phyloP scores from a whole-genome alignment of 2,113 vertebrate species.

The Pungitius pungitius region DNA sequence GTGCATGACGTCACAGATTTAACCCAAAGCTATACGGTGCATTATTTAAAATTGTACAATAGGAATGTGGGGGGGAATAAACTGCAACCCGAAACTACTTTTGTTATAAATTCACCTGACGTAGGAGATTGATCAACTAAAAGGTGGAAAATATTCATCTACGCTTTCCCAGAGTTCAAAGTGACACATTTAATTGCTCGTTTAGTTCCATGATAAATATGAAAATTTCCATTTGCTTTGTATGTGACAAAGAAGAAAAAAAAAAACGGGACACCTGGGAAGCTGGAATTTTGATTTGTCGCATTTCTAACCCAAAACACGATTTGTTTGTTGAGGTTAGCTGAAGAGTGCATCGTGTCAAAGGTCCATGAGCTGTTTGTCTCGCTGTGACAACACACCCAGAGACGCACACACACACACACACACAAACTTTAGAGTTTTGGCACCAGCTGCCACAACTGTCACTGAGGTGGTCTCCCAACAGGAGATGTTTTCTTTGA shows the following conservation, averaged over 20 bases:
- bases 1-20: background rate
- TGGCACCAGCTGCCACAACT: slow-evolving; percentile 61
- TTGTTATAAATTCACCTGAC: background rate
- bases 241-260: background rate
- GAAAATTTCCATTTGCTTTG: no score
- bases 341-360: background rate
- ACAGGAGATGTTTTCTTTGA: slow-evolving; percentile 57
- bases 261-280: background rate
- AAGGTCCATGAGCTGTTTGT: slow-evolving; percentile 46
- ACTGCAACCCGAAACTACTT: background rate
- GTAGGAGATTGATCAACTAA: background rate
- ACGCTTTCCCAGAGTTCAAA: background rate
- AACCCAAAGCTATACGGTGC: background rate
- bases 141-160: background rate
- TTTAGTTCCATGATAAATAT: background rate
- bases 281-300: background rate
- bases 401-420: background rate
- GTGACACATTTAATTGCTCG: background rate
- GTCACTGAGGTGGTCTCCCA: slow-evolving; percentile 67
- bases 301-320: background rate
- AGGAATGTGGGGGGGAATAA: background rate
- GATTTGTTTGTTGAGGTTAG: background rate
- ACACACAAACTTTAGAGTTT: slow-evolving; percentile 27
- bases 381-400: slow-evolving; percentile 34
- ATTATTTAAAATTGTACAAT: background rate